Evolutionary conservation across 1,140 invertebrate genomes (phyloP).

Genomic region (Plectus sambesii): DNA sequence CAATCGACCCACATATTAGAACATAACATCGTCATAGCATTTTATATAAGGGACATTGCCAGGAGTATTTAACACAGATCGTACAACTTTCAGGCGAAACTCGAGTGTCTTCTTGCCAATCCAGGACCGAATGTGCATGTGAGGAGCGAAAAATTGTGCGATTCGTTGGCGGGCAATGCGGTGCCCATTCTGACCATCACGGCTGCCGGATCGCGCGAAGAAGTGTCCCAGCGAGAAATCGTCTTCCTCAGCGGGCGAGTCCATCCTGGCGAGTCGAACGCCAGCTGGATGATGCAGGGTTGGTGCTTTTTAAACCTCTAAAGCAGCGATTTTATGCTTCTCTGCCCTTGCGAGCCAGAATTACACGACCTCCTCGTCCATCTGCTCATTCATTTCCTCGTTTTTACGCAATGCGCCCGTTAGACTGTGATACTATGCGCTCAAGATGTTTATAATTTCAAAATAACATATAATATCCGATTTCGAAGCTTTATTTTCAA

Average conservation of each 20-base stretch:
- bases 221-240: slow-evolving; percentile 34
- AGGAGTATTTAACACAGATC: slow-evolving; percentile 34
- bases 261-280: slow-evolving; percentile 76
- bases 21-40: no score
- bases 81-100: slow-evolving; percentile 63
- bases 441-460: background rate
- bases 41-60: slow-evolving; percentile 6
- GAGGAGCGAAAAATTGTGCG: slow-evolving; percentile 60
- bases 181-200: slow-evolving; percentile 70
- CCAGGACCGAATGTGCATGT: slow-evolving; percentile 47
- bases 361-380: slow-evolving; percentile 13
- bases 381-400: background rate
- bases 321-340: background rate
- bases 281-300: slow-evolving; percentile 78
- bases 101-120: slow-evolving; percentile 26
- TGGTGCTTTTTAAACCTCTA: no score
- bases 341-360: slow-evolving; percentile 18
- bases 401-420: background rate
- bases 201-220: slow-evolving; percentile 63
- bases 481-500: background rate
- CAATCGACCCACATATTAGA: no score
- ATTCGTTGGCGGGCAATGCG: slow-evolving; percentile 69
- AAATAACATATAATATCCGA: no score
- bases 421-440: no score
- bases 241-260: slow-evolving; percentile 65